Percentiles rank a stretch among this genome's conserved stretches.
Evolutionary conservation across 2,113 vertebrate species (phyloP).

Genomic region (Anolis carolinensis): DNA sequence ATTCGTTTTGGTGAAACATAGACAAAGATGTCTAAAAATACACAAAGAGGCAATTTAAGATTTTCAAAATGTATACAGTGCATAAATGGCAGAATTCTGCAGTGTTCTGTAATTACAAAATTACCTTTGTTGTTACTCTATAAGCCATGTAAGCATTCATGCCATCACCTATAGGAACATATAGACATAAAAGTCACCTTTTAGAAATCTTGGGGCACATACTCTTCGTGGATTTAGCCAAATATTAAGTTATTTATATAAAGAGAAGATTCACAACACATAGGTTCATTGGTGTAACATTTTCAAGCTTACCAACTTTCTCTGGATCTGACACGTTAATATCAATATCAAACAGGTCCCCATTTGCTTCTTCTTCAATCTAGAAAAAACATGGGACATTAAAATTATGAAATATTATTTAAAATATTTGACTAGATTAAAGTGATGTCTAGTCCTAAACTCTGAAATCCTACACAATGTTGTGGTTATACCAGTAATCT

Average conservation of each 20-base stretch:
- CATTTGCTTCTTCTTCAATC: slow-evolving; percentile 91
- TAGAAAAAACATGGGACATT: slow-evolving; percentile 58
- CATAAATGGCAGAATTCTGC: neutral
- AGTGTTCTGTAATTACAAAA: neutral
- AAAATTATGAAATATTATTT: too few species aligned
- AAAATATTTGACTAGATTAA: neutral
- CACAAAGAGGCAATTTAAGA: slow-evolving; percentile 55
- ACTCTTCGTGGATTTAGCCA: neutral
- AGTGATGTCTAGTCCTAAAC: neutral
- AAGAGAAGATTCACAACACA: neutral
- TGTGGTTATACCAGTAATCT: neutral
- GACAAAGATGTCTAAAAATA: slow-evolving; percentile 86
- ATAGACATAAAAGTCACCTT: slow-evolving; percentile 15
- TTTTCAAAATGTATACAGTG: slow-evolving; percentile 33
- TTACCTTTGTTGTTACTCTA: slow-evolving; percentile 93
- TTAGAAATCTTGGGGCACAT: neutral
- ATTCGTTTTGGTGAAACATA: slow-evolving; percentile 87
- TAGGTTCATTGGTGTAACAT: neutral
- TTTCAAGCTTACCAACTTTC: slow-evolving; percentile 90
- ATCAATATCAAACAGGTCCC: slow-evolving; percentile 90
- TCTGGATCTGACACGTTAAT: slow-evolving; percentile 97
- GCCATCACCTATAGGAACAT: slow-evolving; percentile 86
- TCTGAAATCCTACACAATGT: neutral
- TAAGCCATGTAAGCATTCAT: slow-evolving; percentile 99
- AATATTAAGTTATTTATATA: neutral